Percentiles rank a stretch among this genome's conserved stretches.
phyloP scores from a whole-genome alignment of 2,888 invertebrate genomes.

The Campoplex nolae region DNA sequence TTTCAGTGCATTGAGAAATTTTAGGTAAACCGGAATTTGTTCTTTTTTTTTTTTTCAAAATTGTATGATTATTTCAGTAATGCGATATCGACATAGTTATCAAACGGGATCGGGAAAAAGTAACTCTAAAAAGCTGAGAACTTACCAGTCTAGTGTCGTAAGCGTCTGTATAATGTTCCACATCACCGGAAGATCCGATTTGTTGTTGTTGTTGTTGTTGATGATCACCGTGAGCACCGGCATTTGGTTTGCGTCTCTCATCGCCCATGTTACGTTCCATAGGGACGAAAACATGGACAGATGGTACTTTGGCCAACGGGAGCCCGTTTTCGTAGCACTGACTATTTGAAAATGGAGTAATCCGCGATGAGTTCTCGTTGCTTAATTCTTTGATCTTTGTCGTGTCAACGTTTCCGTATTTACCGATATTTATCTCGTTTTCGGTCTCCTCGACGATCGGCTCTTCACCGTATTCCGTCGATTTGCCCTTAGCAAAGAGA shows the following conservation, averaged over 20 bases:
- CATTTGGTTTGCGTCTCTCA: slow-evolving; percentile 80
- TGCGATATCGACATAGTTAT: background rate
- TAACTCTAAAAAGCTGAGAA: slow-evolving; percentile 2
- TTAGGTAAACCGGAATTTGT: background rate
- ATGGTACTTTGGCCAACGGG: slow-evolving; percentile 79
- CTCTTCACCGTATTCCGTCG: slow-evolving; percentile 75
- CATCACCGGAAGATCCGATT: slow-evolving; percentile 75
- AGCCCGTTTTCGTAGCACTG: slow-evolving; percentile 73
- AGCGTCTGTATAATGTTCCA: slow-evolving; percentile 79
- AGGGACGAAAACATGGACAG: slow-evolving; percentile 83
- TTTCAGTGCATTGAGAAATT: background rate
- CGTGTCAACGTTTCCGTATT: slow-evolving; percentile 11
- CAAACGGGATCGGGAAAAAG: background rate
- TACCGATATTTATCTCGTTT: slow-evolving; percentile 2
- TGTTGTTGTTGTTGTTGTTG: slow-evolving; percentile 73
- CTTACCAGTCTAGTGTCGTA: slow-evolving; percentile 82
- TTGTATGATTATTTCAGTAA: background rate
- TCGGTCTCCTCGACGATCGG: slow-evolving; percentile 69
- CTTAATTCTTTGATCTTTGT: background rate
- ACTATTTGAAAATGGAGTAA: slow-evolving; percentile 64
- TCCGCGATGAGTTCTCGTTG: slow-evolving; percentile 45
- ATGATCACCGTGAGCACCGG: slow-evolving; percentile 75
- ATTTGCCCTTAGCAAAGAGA: slow-evolving; percentile 81
- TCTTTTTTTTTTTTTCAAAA: too few species aligned
- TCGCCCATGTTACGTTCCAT: slow-evolving; percentile 84